Evolutionary conservation across 2,797 vertebrate genomes (phyloP), one percentile per base, ranked within the genome.

Genomic region (Aselliscus stoliczkanus): DNA sequence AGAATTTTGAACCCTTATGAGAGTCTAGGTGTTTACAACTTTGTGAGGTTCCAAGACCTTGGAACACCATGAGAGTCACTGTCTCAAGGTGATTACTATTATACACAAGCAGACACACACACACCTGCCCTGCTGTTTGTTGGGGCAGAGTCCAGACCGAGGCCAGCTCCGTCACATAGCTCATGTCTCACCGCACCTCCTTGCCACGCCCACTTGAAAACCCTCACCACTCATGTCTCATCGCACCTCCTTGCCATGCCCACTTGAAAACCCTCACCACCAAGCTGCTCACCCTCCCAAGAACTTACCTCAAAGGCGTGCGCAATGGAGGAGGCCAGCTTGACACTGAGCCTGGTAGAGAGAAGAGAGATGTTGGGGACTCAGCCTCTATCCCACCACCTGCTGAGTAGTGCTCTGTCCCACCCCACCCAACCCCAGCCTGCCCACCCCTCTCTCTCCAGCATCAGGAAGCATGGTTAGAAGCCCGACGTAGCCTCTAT

Each of bases 301-400:
- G 60, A 23, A 98, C 98, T 98, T 98, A 99, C 98, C 0, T 96
- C 83, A 50, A 96, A 58, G 29, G 86, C 0, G 0, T 85, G 39
- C 0, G 98, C 42, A 3, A 81, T 52, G 2, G 37, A 42, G 5
- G 98, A 97, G 0, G 15, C 54, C 91, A 94, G 64, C 12, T 96
- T 96, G 83, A 97, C 56, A 6, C 14, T 93, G 65, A 98, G 67
- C 27, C 98, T 99, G 56, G 56, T 5, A 64, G 82, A 95, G 58
- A 97, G 0, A 96, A 94, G 93, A 97, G 29, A 84, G 54, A 18
- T 21, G 18, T 27, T 94, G 34, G 52, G 39, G 23, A 11, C 64
- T 44, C 0, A 12, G 20, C 25, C 1, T 72, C 70, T 18, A 47
- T 60, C 25, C 56, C 1, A 2, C 20, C 64, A 27, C 50, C 56